Base-by-base conservation (phyloP, 2,113 vertebrate species). In the Neogale vison region DNA sequence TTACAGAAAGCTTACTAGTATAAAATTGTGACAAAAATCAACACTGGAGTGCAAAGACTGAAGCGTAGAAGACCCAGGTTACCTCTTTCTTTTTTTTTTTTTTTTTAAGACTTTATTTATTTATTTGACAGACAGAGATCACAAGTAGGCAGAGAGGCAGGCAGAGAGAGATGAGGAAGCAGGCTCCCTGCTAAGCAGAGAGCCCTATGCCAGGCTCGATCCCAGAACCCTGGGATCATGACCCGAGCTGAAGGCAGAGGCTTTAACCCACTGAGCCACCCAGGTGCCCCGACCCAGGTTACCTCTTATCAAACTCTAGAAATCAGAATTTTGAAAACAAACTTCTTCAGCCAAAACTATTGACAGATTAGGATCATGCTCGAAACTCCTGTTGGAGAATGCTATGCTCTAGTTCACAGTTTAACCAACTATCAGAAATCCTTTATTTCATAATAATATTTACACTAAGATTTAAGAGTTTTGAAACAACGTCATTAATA, bases 1-100 rank as follows among this genome's bases (percentile, higher is more conserved):
- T 80, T 95, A 72, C 13, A 82, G 65, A 81, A 82, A 97, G 71
- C 34, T 71, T 84, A 82, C 12, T 31, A 95, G 71, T 77, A 92
- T 4, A 80, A 77, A 93, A 88, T 0, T 72, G 9, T 76, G 47
- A 47, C 23, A 74, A 50, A 95, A 88, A 90, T 88, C 9, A 93
- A 69, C 18, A 69, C 67, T 69, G 67, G n/a, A 69, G 18, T 69
- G 18, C 67, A 36, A 69, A 69, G 34, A 36, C 8, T n/a, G 7
- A 36, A 69, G 34, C 4, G 67, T 17, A 36, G 85, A 88, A 94
- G 4, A 69, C 24, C 83, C 1, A 96, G 81, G 39, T 81, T 7
- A 86, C 2, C 65, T 65, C 15, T 52, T 52, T 52, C n/a, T n/a
- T 52, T 52, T 52, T 52, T 52, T 52, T 52, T 47, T 52, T 52